A percentile compares a stretch with the other conserved stretches of the same genome.
phyloP scores from a whole-genome alignment of 1,140 invertebrate species.

The Planococcus citri region DNA sequence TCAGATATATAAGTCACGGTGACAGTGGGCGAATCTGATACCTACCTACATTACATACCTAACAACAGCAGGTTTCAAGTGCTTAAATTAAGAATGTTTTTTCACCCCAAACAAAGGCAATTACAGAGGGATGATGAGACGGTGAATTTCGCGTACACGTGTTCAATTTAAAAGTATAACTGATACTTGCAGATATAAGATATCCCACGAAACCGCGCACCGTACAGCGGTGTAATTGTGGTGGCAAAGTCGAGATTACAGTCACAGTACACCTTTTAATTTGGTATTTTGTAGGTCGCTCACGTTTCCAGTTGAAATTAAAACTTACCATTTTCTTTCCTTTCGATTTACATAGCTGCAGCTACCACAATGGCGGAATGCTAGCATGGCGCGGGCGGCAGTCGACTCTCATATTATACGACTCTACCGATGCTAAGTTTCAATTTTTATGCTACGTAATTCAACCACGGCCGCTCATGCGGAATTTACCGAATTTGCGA shows the following conservation, averaged over 20 bases:
- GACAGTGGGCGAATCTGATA: too few species aligned
- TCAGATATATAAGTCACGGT: too few species aligned
- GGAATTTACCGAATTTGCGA: too few species aligned
- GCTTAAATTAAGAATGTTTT: too few species aligned
- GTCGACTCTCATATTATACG: too few species aligned
- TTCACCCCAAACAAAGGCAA: background rate
- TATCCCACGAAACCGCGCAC: background rate
- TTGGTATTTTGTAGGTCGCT: constrained; percentile 3
- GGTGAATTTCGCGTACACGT: background rate
- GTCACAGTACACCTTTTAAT: constrained; percentile 9
- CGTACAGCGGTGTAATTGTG: background rate
- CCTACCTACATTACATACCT: too few species aligned
- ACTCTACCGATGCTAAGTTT: too few species aligned
- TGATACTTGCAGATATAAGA: constrained; percentile 3
- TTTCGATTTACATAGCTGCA: constrained; percentile 8
- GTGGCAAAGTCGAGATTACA: constrained; percentile 4
- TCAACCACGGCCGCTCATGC: too few species aligned
- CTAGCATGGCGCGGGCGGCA: too few species aligned
- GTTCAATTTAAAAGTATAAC: constrained; percentile 8
- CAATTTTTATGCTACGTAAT: too few species aligned
- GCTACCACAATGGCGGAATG: too few species aligned
- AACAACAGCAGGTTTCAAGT: too few species aligned
- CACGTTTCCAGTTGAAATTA: constrained; percentile 11
- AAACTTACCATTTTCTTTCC: background rate
- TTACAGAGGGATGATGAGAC: background rate